Evolutionary conservation across 2,797 vertebrate species (phyloP), one percentile per base, ranked within the genome.

Genomic region (Sylvia borin): DNA sequence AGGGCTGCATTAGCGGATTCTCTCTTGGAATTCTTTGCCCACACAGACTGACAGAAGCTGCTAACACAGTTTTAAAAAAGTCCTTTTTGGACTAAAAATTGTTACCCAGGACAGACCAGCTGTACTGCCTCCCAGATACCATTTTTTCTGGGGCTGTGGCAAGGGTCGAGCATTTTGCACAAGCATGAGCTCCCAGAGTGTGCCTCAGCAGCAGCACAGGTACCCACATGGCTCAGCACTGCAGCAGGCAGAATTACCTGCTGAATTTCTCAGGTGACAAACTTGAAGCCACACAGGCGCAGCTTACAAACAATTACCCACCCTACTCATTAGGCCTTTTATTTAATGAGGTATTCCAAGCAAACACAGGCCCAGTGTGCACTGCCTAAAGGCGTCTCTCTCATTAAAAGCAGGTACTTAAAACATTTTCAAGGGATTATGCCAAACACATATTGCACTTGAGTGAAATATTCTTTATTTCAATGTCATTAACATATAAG

Each of bases 371-470:
- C 60, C 32, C 64, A 57, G 4, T 0, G 4, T 11, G 58, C 24
- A 42, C 3, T 80, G 81, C 75, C 54, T 64, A 43, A 75, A 91
- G 54, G 51, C 16, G 83, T 68, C 75, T 74, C 89, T 62, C 82
- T 58, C 65, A 90, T 77, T 81, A 65, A 83, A 95, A 80, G 50
- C 58, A 77, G 36, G 16, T 43, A 62, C 48, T 79, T 85, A 27
- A 32, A 75, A 67, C 5, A n/a, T 87, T 84, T 94, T 79, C 67
- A 81, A 67, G 67, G 78, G 83, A 92, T 91, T 95, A 87, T 60
- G 51, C 18, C 42, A 55, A 80, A 75, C 9, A 32, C 31, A 43
- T 1, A 0, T 5, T 24, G 27, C 27, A 45, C 29, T 81, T 70
- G 8, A 13, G 53, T 45, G 17, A 68, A 85, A 85, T 45, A 82